Evolutionary conservation across 2,888 invertebrate genomes (phyloP), one percentile per base, ranked within the genome.

Genomic region (Pyrgus malvae): DNA sequence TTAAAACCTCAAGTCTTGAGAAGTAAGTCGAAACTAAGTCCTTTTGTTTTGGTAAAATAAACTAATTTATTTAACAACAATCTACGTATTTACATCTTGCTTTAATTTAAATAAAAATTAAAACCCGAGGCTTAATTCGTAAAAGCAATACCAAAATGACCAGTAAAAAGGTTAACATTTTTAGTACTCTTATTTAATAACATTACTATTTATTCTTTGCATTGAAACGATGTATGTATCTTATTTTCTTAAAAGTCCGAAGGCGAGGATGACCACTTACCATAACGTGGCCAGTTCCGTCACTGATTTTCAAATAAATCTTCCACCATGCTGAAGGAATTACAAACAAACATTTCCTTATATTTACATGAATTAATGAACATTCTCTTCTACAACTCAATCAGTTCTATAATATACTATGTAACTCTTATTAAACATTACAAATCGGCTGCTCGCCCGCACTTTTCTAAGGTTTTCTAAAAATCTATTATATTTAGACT

Each of bases 371-470:
- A 38, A 16, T 27, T 16, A 38, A 38, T 48, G 38, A 27, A 40
- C 21, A 40, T 48, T 19, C 16, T 37, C 37, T 23, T 50, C 49
- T 50, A 50, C 41, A 49, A 29, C n/a, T 50, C 49, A 50, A 33
- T 41, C 49, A 50, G 33, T 42, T 41, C 50, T 50, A 50, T 35
- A 4, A 33, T 31, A 33, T 16, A n/a, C n/a, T n/a, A n/a, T n/a
- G n/a, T n/a, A n/a, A 19, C 12, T 42, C 14, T 1, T 42, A 42
- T 25, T 8, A 23, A 50, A 50, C 23, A 49, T 33, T 6, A 41
- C n/a, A 41, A 23, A 40, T 41, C 41, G 49, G 17, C 25, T 42
- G 42, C 50, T 17, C 50, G 50, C 50, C 50, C 50, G 50, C 50
- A 50, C 50, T 16, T 35, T 37, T 29, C 50, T 50, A 50, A 31